A percentile compares a stretch with the other conserved stretches of the same genome.
These are phyloP conservation scores for Strigops habroptila DNA, from an alignment of 2,113 vertebrate species.

Conservation along the genomic window DNA sequence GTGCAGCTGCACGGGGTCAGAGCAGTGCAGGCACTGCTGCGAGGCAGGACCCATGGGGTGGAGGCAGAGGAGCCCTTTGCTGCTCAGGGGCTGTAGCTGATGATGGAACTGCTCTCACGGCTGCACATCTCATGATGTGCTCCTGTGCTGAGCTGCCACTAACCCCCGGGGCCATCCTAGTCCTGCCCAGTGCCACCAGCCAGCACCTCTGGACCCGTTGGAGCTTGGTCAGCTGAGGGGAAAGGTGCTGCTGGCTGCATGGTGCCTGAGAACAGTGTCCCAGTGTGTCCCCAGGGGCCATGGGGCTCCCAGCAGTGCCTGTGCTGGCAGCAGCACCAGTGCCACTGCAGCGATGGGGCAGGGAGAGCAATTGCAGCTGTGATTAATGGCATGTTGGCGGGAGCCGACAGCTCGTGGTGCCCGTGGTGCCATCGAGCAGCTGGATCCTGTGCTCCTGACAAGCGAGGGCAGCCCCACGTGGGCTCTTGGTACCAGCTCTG, in stretches of 20 bases:
- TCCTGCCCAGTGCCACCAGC: not conserved
- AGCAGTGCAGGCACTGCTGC: not conserved
- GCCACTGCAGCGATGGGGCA: not conserved
- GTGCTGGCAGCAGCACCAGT: not conserved
- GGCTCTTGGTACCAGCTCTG: not conserved
- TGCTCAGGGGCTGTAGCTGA: not conserved
- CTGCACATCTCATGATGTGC: not conserved
- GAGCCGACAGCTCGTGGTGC: not conserved
- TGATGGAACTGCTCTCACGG: fast-evolving
- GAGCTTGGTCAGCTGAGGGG: not conserved
- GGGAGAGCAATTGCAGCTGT: not conserved
- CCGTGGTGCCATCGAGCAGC: not conserved
- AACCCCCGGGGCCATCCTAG: fast-evolving
- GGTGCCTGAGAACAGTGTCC: not conserved
- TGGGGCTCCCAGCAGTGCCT: not conserved
- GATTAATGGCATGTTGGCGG: not conserved
- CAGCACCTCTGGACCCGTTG: fast-evolving
- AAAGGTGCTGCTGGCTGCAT: fast-evolving
- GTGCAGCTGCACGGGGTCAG: constrained; percentile 4
- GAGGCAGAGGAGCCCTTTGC: not conserved
- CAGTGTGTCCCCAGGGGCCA: not conserved
- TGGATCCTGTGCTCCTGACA: not conserved
- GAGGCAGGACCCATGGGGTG: not conserved
- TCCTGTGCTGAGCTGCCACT: not conserved
- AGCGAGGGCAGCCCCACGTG: not conserved